Percentiles rank a stretch among this genome's conserved stretches.
These are phyloP conservation scores for Thyatira batis DNA, from an alignment of 2,888 invertebrate species.

Conservation along the genomic window DNA sequence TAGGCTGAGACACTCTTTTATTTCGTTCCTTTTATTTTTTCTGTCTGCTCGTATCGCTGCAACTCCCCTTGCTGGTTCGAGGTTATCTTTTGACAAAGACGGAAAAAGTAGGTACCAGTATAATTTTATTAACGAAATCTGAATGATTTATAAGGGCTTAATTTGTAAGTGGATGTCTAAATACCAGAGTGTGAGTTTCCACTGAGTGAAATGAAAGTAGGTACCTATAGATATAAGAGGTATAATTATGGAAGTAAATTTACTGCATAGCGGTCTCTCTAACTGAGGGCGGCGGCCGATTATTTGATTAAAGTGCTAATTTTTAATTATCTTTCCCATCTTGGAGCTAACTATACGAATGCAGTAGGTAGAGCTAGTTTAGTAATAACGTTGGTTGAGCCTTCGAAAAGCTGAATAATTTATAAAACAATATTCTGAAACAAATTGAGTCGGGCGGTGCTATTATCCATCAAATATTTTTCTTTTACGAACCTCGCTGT, in stretches of 20 bases:
- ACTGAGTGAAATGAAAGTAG: conserved; percentile 31
- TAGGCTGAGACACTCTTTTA: conserved; percentile 67
- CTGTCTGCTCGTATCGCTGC: conserved; percentile 38
- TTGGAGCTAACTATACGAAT: conserved; percentile 30
- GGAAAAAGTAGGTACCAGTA: conserved; percentile 14
- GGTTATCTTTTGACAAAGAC: background rate
- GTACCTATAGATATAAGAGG: too few relatives aligned
- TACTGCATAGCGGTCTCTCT: conserved; percentile 29
- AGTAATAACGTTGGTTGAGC: conserved; percentile 9
- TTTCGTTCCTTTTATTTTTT: conserved; percentile 61
- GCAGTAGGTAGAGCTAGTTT: conserved; percentile 7
- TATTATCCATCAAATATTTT: conserved; percentile 50
- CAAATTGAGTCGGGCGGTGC: conserved; percentile 33
- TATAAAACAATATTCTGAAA: conserved; percentile 39
- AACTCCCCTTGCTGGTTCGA: conserved; percentile 13
- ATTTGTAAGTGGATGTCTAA: conserved; percentile 27
- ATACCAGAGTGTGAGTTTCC: conserved; percentile 20
- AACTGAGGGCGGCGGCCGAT: conserved; percentile 27
- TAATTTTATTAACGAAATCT: conserved; percentile 25
- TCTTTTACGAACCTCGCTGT: conserved; percentile 32
- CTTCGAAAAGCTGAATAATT: conserved; percentile 28
- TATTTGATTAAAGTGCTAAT: conserved; percentile 39
- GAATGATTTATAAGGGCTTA: conserved; percentile 25
- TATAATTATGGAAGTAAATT: conserved; percentile 8
- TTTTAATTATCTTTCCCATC: conserved; percentile 35